A percentile compares a stretch with the other conserved stretches of the same genome.
Conservation (phyloP, 1,140 invertebrate species). For the Drosophila nasuta region DNA sequence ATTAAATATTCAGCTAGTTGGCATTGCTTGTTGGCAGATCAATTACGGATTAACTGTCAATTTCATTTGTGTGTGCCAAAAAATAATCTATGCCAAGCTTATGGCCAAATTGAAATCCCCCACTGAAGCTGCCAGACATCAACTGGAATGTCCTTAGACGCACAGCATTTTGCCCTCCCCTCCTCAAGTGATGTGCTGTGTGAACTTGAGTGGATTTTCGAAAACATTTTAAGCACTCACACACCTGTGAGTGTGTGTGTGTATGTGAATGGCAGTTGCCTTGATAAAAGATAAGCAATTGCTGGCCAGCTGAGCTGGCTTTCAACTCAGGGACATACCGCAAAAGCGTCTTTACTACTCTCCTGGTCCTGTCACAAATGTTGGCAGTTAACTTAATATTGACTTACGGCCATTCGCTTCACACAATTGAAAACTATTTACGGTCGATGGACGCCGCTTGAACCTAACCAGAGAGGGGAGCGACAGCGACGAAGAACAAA, state of each 20-base stretch:
- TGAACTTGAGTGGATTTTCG: constrained; percentile 68
- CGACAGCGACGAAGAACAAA: neutral
- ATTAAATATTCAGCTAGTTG: constrained; percentile 12
- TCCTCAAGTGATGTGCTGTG: constrained; percentile 33
- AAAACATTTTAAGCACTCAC: constrained; percentile 60
- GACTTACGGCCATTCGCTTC: constrained; percentile 62
- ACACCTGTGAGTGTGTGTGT: constrained; percentile 31
- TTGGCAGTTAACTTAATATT: constrained; percentile 73
- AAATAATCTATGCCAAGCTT: constrained; percentile 62
- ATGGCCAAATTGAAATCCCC: constrained; percentile 53
- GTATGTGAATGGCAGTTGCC: constrained; percentile 51
- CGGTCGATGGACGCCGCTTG: constrained; percentile 7
- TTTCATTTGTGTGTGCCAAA: constrained; percentile 69
- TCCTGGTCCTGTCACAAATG: constrained; percentile 27
- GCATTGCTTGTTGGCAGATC: constrained; percentile 62
- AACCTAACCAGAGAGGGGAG: neutral
- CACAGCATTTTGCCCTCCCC: neutral
- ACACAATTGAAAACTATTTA: constrained; percentile 75
- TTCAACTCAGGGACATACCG: constrained; percentile 45
- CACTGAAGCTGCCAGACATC: constrained; percentile 40
- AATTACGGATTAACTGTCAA: constrained; percentile 81
- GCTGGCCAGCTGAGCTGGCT: constrained; percentile 44
- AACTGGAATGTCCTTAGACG: constrained; percentile 19
- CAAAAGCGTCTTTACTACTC: constrained; percentile 53
- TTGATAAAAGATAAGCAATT: constrained; percentile 71